These are phyloP conservation scores for Nothura maculosa DNA, from an alignment of 2,797 vertebrate species.

Conservation along the genomic window DNA sequence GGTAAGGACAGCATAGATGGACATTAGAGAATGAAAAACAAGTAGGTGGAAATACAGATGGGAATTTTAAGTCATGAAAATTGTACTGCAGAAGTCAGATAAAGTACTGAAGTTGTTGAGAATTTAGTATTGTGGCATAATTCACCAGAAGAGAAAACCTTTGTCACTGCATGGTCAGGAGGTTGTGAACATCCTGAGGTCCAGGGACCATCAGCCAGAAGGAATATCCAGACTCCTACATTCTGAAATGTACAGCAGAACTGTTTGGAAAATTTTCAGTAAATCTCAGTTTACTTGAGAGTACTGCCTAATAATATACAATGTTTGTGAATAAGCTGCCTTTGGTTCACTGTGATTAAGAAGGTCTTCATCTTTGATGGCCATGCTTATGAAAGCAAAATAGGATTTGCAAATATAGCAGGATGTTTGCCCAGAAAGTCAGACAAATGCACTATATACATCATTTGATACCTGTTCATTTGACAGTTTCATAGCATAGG, in stretches of 20 bases:
- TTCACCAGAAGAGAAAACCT: not conserved
- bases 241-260: not conserved
- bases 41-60: not conserved
- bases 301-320: accelerated
- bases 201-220: not conserved
- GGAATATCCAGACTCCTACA: not conserved
- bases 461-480: not conserved
- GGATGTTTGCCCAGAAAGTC: not conserved
- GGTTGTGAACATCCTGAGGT: not conserved
- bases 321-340: not conserved
- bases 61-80: not conserved
- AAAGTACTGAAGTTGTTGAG: not conserved
- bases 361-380: not conserved
- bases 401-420: not conserved
- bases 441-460: not conserved
- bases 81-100: not conserved
- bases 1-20: not conserved
- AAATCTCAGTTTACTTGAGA: not conserved
- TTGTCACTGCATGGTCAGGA: not conserved
- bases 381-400: not conserved
- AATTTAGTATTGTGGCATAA: not conserved
- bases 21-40: not conserved
- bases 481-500: not conserved
- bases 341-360: not conserved
- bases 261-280: not conserved